Evolutionary conservation across 2,113 vertebrate species (phyloP), one percentile per base, ranked within the genome.

Genomic region (Conger conger): DNA sequence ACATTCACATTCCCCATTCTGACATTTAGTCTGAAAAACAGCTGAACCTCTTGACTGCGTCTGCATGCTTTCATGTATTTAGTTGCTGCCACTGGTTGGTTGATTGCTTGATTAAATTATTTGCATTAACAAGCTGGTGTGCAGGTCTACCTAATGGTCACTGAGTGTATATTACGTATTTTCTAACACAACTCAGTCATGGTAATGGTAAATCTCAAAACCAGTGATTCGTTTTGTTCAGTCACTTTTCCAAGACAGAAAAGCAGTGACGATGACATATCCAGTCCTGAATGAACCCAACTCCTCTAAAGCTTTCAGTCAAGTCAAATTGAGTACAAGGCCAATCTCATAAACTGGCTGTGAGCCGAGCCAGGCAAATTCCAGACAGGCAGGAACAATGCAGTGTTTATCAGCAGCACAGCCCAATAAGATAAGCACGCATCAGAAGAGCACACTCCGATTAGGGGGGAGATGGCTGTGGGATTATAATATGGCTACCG

Each of bases 361-460:
- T 33, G 38, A 80, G 79, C 79, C 38, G 50, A 42, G 50, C n/a
- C 42, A n/a, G 18, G 11, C 79, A 36, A 54, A 77, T 76, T 77
- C 73, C 73, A 20, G 40, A 45, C 40, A 27, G 38, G 76, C 45
- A 5, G 16, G 73, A 79, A 84, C 83, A 84, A 84, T 57, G 83
- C 45, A 35, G n/a, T 45, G 76, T 84, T 79, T 84, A 73, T 84
- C 76, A 27, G 36, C 16, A 13, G 83, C 42, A 79, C 36, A 54
- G 57, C 76, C 79, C 83, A 79, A 79, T 79, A 84, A 79, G 83
- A 84, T 84, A 84, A 84, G 76, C 77, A 79, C 57, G 83, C 83
- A 84, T 79, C 50, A 84, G 83, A 84, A 79, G 76, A 79, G 83
- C 40, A 79, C 83, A 79, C 76, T n/a, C 76, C 83, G 60, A 84